Percentiles rank a stretch among this genome's conserved stretches.
Evolutionary conservation across 2,888 invertebrate genomes (phyloP).

Genomic region (Labia minor): DNA sequence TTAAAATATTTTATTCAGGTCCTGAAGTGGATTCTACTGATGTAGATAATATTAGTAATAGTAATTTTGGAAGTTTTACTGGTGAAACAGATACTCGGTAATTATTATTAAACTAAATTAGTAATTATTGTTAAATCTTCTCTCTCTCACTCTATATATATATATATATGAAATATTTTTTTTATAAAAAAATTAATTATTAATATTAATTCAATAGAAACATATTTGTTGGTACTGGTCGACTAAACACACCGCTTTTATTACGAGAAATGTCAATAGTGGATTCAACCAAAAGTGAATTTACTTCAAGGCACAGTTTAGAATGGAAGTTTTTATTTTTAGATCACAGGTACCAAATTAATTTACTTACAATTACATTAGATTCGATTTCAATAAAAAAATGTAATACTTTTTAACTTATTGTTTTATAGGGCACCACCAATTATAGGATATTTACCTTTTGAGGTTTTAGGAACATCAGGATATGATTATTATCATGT

Average conservation of each 20-base stretch:
- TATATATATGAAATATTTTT: no score
- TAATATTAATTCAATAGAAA: no score
- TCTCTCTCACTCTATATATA: no score
- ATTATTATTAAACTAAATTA: no score
- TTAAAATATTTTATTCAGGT: conserved; percentile 33
- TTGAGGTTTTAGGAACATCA: conserved; percentile 88
- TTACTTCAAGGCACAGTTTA: conserved; percentile 82
- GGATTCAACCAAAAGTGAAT: conserved; percentile 68
- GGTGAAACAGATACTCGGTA: conserved; percentile 41
- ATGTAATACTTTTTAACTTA: neutral
- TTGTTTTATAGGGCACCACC: conserved; percentile 56
- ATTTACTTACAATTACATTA: no score
- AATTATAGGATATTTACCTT: conserved; percentile 85
- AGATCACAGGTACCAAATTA: conserved; percentile 61
- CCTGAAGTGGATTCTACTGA: conserved; percentile 37
- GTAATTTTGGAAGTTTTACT: conserved; percentile 32
- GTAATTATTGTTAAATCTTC: no score
- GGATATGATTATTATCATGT: conserved; percentile 94
- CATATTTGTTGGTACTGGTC: conserved; percentile 74
- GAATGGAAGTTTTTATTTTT: conserved; percentile 94
- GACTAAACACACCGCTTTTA: conserved; percentile 68
- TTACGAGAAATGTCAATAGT: conserved; percentile 75
- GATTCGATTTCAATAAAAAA: neutral
- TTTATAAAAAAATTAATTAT: no score
- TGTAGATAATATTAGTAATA: conserved; percentile 33